Evolutionary conservation across 2,113 vertebrate genomes (phyloP).

Genomic region (Labeo catla): DNA sequence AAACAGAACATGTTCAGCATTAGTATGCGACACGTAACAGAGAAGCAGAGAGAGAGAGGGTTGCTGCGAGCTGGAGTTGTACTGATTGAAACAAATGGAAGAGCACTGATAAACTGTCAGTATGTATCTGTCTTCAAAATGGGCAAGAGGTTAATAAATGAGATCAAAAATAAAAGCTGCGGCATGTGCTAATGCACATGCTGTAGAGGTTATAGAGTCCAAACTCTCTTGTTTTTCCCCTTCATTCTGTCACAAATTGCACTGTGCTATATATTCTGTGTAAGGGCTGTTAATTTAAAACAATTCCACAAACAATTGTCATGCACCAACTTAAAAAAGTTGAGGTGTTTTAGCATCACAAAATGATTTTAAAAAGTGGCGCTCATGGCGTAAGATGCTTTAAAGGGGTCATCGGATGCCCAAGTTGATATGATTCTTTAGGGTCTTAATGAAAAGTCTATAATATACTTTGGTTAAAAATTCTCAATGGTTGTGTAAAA

Average conservation of each 20-base stretch:
- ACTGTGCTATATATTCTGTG: background rate
- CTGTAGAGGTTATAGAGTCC: background rate
- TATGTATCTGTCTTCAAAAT: constrained; percentile 4
- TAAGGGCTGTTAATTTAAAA: background rate
- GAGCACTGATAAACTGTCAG: background rate
- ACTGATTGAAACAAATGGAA: constrained; percentile 14
- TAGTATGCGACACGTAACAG: constrained; percentile 13
- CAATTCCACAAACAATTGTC: too few species aligned
- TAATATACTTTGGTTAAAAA: too few species aligned
- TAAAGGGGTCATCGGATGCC: background rate
- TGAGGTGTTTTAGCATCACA: background rate
- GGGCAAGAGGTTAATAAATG: constrained; percentile 9
- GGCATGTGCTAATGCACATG: background rate
- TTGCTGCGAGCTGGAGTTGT: background rate
- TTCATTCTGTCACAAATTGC: background rate
- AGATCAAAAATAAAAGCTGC: background rate
- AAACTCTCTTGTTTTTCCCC: background rate
- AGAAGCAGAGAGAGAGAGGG: background rate
- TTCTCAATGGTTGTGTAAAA: too few species aligned
- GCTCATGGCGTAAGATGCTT: background rate
- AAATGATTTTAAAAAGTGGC: background rate
- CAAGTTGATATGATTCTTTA: background rate
- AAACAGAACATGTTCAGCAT: constrained; percentile 2
- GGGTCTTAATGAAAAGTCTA: too few species aligned
- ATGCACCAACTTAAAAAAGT: too few species aligned